Evolutionary conservation across 1,140 invertebrate genomes (phyloP).

Genomic region (Cherax destructor): DNA sequence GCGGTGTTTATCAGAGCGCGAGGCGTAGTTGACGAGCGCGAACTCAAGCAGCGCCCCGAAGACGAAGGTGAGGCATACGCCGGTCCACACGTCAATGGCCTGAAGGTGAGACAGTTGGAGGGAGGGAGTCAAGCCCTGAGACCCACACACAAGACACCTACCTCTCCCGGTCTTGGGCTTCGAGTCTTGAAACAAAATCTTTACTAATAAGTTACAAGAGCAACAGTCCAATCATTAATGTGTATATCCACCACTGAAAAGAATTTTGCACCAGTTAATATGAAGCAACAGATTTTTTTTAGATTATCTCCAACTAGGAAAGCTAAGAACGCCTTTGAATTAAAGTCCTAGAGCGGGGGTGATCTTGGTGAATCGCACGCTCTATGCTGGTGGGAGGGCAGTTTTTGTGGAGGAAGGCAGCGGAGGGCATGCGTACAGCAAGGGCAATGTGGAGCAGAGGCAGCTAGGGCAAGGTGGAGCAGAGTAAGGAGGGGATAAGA

Average conservation of each 20-base stretch:
- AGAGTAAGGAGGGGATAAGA: not conserved
- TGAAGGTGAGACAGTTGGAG: conserved; percentile 34
- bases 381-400: too few relatives aligned
- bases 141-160: not conserved
- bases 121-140: not conserved
- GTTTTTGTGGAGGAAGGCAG: not conserved
- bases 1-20: conserved; percentile 76
- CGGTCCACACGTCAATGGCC: conserved; percentile 82
- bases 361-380: not conserved
- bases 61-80: conserved; percentile 79
- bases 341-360: not conserved
- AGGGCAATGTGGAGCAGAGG: not conserved
- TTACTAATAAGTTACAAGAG: not conserved
- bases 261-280: not conserved
- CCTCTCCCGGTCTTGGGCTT: not conserved
- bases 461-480: not conserved
- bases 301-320: not conserved
- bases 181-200: not conserved
- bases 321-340: not conserved
- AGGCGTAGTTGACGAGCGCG: conserved; percentile 80
- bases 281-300: not conserved
- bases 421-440: not conserved
- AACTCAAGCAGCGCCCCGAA: conserved; percentile 79
- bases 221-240: not conserved
- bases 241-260: not conserved